These are phyloP conservation scores for Sphenodon punctatus DNA, from an alignment of 2,797 vertebrate species.

Conservation along the genomic window DNA sequence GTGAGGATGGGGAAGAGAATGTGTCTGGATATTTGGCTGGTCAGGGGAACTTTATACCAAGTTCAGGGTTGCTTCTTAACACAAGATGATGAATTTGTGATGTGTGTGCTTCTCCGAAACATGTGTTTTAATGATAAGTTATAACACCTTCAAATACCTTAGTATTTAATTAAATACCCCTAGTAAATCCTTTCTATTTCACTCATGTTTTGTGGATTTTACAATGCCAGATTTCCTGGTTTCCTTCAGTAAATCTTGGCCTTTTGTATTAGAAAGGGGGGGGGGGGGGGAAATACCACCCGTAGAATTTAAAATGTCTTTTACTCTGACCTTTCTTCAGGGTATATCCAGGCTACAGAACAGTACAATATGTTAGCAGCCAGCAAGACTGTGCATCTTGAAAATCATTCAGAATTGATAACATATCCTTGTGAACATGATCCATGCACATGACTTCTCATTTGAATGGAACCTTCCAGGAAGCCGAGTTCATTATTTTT, in stretches of 20 bases:
- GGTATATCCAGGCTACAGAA: constrained; percentile 23
- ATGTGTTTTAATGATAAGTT: constrained; percentile 9
- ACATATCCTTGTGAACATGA: constrained; percentile 32
- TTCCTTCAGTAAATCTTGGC: constrained; percentile 52
- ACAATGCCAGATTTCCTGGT: constrained; percentile 38
- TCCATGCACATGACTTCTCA: constrained; percentile 33
- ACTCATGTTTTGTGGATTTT: constrained; percentile 34
- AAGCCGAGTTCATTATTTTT: constrained; percentile 38
- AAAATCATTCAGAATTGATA: constrained; percentile 43
- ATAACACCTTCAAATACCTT: constrained; percentile 19
- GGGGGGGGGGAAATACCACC: constrained; percentile 38
- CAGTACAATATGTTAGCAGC: constrained; percentile 46
- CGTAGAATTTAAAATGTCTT: constrained; percentile 56
- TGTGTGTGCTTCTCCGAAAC: constrained; percentile 3
- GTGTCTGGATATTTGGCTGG: not conserved
- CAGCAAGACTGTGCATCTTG: constrained; percentile 43
- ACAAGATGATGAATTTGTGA: constrained; percentile 8
- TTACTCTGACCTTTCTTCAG: constrained; percentile 59
- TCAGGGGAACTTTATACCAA: not conserved
- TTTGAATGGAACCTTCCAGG: constrained; percentile 32
- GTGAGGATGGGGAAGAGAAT: not conserved
- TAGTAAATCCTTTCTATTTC: constrained; percentile 5
- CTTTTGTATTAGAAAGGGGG: constrained; percentile 53
- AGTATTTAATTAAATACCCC: constrained; percentile 41
- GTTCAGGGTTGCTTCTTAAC: not conserved